A percentile compares a stretch with the other conserved stretches of the same genome.
phyloP scores from a whole-genome alignment of 2,888 invertebrate genomes.

The Poecilobothrus nobilitatus region DNA sequence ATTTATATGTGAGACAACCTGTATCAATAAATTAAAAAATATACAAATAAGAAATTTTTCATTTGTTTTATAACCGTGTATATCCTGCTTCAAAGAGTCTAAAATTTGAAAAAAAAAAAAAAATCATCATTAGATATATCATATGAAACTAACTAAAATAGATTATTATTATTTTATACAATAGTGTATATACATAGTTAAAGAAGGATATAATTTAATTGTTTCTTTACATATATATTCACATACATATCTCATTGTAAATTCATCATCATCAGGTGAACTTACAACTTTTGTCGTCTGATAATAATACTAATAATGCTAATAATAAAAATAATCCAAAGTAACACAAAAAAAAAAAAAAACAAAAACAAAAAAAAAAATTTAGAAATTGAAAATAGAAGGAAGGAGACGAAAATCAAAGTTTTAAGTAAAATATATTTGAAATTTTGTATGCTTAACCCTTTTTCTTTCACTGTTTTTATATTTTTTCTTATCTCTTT shows the following conservation, averaged over 20 bases:
- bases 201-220: too few relatives aligned
- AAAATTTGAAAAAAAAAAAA: too few relatives aligned
- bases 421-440: conserved; percentile 4
- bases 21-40: too few relatives aligned
- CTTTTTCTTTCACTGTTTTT: background rate
- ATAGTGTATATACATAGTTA: background rate
- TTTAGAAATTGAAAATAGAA: background rate
- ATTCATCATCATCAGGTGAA: background rate
- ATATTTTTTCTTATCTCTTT: background rate
- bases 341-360: too few relatives aligned
- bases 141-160: too few relatives aligned
- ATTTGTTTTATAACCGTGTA: too few relatives aligned
- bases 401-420: background rate
- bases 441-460: conserved; percentile 1
- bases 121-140: too few relatives aligned
- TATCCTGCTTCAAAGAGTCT: too few relatives aligned
- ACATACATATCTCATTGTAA: background rate
- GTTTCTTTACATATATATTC: background rate
- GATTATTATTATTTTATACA: too few relatives aligned
- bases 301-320: background rate
- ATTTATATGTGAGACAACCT: too few relatives aligned
- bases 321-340: conserved; percentile 2
- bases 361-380: too few relatives aligned
- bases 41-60: too few relatives aligned
- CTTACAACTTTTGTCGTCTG: background rate